These are phyloP conservation scores for Sphinx pinastri DNA, from an alignment of 2,888 invertebrate genomes.

Conservation along the genomic window DNA sequence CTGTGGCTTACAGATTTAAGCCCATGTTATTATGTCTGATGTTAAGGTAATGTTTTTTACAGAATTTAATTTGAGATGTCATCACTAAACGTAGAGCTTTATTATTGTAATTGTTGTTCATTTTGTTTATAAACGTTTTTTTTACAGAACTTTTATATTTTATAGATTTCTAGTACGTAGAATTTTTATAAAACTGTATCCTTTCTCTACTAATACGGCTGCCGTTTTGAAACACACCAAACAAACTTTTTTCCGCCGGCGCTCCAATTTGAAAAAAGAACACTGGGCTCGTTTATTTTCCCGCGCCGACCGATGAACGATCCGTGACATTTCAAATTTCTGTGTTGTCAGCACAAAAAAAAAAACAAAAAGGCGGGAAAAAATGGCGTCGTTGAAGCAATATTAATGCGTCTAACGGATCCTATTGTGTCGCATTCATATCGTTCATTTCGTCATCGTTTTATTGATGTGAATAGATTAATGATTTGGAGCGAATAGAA, in stretches of 20 bases:
- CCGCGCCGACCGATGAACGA: slow-evolving; percentile 75
- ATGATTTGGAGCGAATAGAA: slow-evolving; percentile 58
- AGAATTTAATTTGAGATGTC: background rate
- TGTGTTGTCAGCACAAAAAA: slow-evolving; percentile 66
- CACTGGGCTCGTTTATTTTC: slow-evolving; percentile 70
- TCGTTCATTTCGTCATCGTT: slow-evolving; percentile 60
- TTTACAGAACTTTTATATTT: too few species aligned
- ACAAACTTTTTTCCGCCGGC: slow-evolving; percentile 71
- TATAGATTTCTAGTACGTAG: background rate
- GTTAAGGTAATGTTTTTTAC: background rate
- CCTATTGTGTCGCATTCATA: slow-evolving; percentile 67
- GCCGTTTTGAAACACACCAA: slow-evolving; percentile 63
- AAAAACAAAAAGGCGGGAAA: slow-evolving; percentile 58
- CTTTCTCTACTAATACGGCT: slow-evolving; percentile 71
- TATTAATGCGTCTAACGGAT: slow-evolving; percentile 80
- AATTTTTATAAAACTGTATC: slow-evolving; percentile 46
- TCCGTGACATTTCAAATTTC: slow-evolving; percentile 81
- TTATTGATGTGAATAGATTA: slow-evolving; percentile 54
- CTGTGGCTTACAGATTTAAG: background rate
- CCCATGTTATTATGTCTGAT: background rate
- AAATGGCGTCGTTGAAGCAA: slow-evolving; percentile 72
- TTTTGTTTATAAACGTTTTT: too few species aligned
- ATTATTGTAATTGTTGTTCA: too few species aligned
- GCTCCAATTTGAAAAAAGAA: slow-evolving; percentile 61
- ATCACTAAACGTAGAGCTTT: too few species aligned